Base-by-base conservation (phyloP, 2,888 invertebrate genomes). In the Nomada lathburiana region DNA sequence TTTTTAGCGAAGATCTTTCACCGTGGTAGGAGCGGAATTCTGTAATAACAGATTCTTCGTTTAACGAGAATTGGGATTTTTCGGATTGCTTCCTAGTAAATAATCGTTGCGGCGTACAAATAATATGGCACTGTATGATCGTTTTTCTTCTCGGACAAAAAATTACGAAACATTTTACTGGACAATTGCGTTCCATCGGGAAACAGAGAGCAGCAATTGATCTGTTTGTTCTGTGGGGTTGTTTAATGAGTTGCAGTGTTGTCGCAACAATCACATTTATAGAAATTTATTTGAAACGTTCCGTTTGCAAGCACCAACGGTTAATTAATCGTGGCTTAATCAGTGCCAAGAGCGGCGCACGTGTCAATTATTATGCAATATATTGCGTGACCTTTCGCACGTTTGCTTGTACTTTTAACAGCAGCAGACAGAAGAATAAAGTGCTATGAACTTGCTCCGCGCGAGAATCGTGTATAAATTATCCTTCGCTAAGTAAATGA, bases 311-410 rank as follows among this genome's bases (percentile, higher is more conserved):
- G 36, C 36, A 5, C 36, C 7, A 36, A 36, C 7, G 36, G 13
- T 13, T 69, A 69, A 78, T 78, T 63, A 62, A 79, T 57, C 29
- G 70, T 50, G 42, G 64, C n/a, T 57, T 69, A 63, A 79, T 70
- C 59, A 76, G 42, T 44, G 4, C 55, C n/a, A 20, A 68, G 50
- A 23, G 68, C 36, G 47, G 2, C 26, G 36, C 10, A 16, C 26
- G 20, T 13, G 47, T 42, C 63, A 55, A 26, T 59, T 47, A 11
- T 52, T 29, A 42, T 18, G 50, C 18, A 42, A 52, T 55, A n/a
- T 16, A 5, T 18, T 59, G 5, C 53, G 20, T 7, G 59, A 59
- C 36, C 36, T 36, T 18, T 36, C 36, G 18, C 26, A 1, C 16
- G 20, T 13, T 23, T 26, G n/a, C 36, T 50, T 53, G 0, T 2